Percentiles rank a stretch among this genome's conserved stretches.
Evolutionary conservation across 2,113 vertebrate genomes (phyloP).

Genomic region (Asarcornis scutulata): DNA sequence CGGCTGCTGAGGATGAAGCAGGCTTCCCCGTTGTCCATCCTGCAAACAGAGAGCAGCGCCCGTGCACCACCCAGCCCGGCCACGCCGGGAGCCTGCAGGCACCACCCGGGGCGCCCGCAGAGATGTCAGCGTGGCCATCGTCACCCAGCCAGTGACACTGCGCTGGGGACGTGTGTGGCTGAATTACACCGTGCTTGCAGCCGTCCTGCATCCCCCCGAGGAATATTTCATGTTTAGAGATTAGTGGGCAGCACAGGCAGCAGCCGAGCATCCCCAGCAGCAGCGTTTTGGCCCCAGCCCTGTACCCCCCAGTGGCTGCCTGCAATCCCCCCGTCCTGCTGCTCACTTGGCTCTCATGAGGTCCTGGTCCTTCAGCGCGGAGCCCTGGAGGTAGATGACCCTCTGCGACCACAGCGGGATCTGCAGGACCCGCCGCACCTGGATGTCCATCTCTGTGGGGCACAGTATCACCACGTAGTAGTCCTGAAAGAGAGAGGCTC

Average conservation of each 20-base stretch:
- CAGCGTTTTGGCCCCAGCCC: too few species aligned
- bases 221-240: too few species aligned
- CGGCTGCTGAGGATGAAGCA: constrained; percentile 88
- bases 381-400: constrained; percentile 97
- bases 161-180: neutral
- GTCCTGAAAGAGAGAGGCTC: constrained; percentile 80
- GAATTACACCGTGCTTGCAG: too few species aligned
- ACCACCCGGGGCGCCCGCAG: neutral
- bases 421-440: constrained; percentile 94
- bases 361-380: constrained; percentile 96
- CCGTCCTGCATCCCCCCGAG: too few species aligned
- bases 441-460: constrained; percentile 93
- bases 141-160: neutral
- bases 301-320: neutral
- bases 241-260: too few species aligned
- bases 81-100: rapidly evolving
- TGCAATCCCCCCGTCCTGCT: neutral
- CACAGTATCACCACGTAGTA: constrained; percentile 98
- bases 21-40: constrained; percentile 88
- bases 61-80: rapidly evolving
- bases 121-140: neutral
- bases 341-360: constrained; percentile 96
- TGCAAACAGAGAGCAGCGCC: neutral
- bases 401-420: constrained; percentile 96
- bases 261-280: too few species aligned